A percentile compares a stretch with the other conserved stretches of the same genome.
Evolutionary conservation across 2,888 invertebrate genomes (phyloP).

Genomic region (Parnassius glacialis): DNA sequence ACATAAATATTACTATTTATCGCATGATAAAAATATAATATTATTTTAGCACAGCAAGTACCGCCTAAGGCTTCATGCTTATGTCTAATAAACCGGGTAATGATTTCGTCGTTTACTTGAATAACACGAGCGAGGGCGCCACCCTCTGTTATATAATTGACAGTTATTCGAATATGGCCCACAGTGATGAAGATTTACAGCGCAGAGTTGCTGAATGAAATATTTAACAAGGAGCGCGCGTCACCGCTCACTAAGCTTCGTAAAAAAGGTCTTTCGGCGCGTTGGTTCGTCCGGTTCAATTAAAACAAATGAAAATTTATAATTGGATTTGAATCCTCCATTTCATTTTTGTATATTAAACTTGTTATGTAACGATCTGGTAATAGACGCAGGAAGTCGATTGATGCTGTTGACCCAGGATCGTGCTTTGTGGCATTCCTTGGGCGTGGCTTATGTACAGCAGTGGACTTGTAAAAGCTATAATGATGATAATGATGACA

Average conservation of each 20-base stretch:
- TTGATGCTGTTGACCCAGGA: too few relatives aligned
- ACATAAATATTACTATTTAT: too few relatives aligned
- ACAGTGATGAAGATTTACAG: constrained; percentile 15
- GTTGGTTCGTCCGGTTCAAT: neutral
- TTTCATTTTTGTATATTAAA: too few relatives aligned
- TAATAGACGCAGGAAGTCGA: too few relatives aligned
- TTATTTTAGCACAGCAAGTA: neutral
- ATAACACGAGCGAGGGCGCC: constrained; percentile 13
- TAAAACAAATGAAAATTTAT: constrained; percentile 2
- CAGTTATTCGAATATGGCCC: constrained; percentile 18
- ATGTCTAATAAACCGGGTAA: constrained; percentile 19
- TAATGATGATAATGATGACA: too few relatives aligned
- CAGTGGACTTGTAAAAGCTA: too few relatives aligned
- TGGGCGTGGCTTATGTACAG: too few relatives aligned
- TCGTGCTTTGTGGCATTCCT: too few relatives aligned
- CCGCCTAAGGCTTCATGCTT: constrained; percentile 12
- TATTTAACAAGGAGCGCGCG: constrained; percentile 7
- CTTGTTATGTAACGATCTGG: too few relatives aligned
- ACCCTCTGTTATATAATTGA: constrained; percentile 16
- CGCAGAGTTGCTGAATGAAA: constrained; percentile 11
- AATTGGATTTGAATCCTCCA: neutral
- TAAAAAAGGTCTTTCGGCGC: neutral
- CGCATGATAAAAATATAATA: neutral
- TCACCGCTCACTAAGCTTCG: neutral
- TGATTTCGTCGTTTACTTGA: constrained; percentile 13